Evolutionary conservation across 2,888 invertebrate genomes (phyloP), one percentile per base, ranked within the genome.

Genomic region (Psylliodes chrysocephalus): DNA sequence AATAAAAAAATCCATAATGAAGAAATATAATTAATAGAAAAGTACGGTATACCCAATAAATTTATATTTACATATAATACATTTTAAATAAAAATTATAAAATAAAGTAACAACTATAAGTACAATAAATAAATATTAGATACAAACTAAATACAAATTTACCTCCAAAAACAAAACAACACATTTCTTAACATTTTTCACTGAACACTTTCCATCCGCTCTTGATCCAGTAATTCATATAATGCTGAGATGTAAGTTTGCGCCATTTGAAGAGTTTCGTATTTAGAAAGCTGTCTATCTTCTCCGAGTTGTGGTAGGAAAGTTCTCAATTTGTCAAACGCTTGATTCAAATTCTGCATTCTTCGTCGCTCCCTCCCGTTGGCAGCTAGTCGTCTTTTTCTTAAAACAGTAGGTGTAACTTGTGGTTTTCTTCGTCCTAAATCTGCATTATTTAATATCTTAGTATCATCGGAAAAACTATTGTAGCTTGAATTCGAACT

Each of bases 191-290:
- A 5, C 14, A 2, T 6, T 42, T 42, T 18, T 42, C 42, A 42
- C 42, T 42, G 42, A 2, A 17, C 17, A 18, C 18, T 17, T 42
- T 17, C 4, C 28, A 18, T 28, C 17, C 7, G 19, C 15, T 59
- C 49, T 52, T 66, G 54, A 14, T 82, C 82, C 51, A 96, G 83
- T 1, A 96, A 84, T 80, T 96, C 96, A 77, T 93, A 93, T 2
- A 97, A 84, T 0, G 96, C 96, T 1, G 91, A 87, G 75, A 97
- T 97, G 81, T 97, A 97, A 0, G 94, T 95, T 80, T 97, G 96
- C 0, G 97, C 97, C 96, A 97, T 96, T 83, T 97, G 96, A 1
- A 97, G 86, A 0, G 97, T 97, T 82, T 97, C 97, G 82, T 96
- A 96, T 81, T 97, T 97, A 30, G 96, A 96, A 54, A 97, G 84